phyloP scores from a whole-genome alignment of 2,797 vertebrate genomes.

The Mormyrops attenuatus region DNA sequence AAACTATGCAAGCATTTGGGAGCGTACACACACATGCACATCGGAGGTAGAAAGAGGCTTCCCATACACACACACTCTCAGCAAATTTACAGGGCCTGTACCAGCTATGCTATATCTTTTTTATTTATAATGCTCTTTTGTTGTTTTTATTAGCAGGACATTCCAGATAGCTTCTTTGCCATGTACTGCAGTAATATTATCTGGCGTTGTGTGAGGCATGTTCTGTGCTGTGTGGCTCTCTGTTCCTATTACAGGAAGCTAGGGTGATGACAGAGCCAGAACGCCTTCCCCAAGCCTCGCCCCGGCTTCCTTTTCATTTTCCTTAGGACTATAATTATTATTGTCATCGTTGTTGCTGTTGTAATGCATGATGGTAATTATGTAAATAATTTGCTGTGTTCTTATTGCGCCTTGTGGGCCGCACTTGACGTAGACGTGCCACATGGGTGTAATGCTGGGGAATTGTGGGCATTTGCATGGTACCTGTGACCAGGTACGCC shows the following conservation, averaged over 20 bases:
- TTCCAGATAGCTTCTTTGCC: background rate
- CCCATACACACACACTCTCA: background rate
- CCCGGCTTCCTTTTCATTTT: background rate
- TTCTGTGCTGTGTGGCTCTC: background rate
- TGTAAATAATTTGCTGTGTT: constrained; percentile 38
- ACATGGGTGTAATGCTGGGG: background rate
- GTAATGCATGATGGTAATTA: constrained; percentile 45
- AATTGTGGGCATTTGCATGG: background rate
- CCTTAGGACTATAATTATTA: constrained; percentile 17
- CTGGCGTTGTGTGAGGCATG: background rate
- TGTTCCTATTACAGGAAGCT: background rate
- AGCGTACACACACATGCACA: background rate
- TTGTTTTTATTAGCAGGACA: background rate
- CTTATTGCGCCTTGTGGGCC: background rate
- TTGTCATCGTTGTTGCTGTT: constrained; percentile 26
- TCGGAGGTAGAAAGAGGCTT: background rate
- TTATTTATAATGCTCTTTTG: background rate
- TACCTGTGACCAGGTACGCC: background rate
- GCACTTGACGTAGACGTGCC: background rate
- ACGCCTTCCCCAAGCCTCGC: background rate
- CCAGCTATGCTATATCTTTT: background rate
- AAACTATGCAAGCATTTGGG: background rate
- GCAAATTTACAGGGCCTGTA: background rate
- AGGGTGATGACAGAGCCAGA: background rate
- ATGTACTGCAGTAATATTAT: background rate